A percentile compares a stretch with the other conserved stretches of the same genome.
These are phyloP conservation scores for Eriosoma lanigerum DNA, from an alignment of 1,140 invertebrate species.

Conservation along the genomic window DNA sequence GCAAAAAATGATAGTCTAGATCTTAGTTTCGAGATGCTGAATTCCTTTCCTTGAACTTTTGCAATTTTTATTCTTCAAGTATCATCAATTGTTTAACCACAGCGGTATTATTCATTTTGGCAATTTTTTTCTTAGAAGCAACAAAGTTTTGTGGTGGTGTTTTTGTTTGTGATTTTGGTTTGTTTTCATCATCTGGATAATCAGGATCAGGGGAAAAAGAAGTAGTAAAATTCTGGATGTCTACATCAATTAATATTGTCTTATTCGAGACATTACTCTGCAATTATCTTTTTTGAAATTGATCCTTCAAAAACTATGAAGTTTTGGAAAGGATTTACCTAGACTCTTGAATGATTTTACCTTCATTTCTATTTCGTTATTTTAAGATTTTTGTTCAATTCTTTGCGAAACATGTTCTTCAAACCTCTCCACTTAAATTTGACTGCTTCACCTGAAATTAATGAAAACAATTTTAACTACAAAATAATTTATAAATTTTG, in stretches of 20 bases:
- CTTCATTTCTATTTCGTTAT: not conserved
- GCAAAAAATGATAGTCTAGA: conserved; percentile 18
- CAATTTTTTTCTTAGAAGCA: conserved; percentile 8
- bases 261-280: not conserved
- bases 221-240: not conserved
- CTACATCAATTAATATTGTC: not conserved
- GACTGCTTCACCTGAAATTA: too few species aligned
- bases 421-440: too few species aligned
- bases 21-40: conserved; percentile 19
- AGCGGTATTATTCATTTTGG: conserved; percentile 1
- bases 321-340: not conserved
- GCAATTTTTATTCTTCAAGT: not conserved
- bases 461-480: too few species aligned
- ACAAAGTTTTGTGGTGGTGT: not conserved
- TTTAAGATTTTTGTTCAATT: too few species aligned
- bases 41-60: conserved; percentile 2
- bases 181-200: not conserved
- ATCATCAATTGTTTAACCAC: conserved; percentile 10
- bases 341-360: not conserved
- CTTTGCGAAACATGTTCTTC: too few species aligned
- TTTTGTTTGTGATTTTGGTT: conserved; percentile 9
- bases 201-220: conserved; percentile 3
- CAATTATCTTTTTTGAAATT: conserved; percentile 13
- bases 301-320: not conserved
- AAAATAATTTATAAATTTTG: too few species aligned